These are phyloP conservation scores for Melipona bicolor DNA, from an alignment of 2,888 invertebrate genomes.

Conservation along the genomic window DNA sequence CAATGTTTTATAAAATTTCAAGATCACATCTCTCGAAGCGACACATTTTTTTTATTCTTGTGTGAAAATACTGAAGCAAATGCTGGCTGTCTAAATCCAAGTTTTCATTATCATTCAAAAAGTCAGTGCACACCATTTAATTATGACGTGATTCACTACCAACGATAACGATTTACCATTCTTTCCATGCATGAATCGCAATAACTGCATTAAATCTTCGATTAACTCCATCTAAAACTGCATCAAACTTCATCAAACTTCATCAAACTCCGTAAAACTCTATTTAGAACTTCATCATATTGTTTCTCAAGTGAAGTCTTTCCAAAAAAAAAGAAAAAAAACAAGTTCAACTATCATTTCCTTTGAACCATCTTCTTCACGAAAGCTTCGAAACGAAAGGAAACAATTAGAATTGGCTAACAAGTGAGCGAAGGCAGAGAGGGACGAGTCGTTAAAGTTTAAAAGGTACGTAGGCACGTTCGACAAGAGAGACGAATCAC, in stretches of 20 bases:
- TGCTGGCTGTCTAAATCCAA: neutral
- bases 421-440: constrained; percentile 27
- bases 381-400: neutral
- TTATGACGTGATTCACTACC: neutral
- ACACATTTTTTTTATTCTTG: too few species aligned
- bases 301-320: too few species aligned
- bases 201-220: neutral
- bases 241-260: too few species aligned
- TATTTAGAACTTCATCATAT: too few species aligned
- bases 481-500: constrained; percentile 72
- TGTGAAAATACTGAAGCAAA: neutral
- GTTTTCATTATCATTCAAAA: neutral
- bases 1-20: too few species aligned
- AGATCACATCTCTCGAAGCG: too few species aligned
- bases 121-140: neutral
- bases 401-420: constrained; percentile 20
- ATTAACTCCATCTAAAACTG: neutral
- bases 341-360: too few species aligned
- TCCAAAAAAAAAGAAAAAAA: too few species aligned
- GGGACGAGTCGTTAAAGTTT: constrained; percentile 60
- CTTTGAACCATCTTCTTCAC: neutral
- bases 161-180: neutral
- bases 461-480: constrained; percentile 65
- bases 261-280: neutral
- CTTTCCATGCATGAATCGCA: neutral